Percentiles rank a stretch among this genome's conserved stretches.
Conservation (phyloP, 2,797 vertebrate genomes). For the Dermochelys coriacea region DNA sequence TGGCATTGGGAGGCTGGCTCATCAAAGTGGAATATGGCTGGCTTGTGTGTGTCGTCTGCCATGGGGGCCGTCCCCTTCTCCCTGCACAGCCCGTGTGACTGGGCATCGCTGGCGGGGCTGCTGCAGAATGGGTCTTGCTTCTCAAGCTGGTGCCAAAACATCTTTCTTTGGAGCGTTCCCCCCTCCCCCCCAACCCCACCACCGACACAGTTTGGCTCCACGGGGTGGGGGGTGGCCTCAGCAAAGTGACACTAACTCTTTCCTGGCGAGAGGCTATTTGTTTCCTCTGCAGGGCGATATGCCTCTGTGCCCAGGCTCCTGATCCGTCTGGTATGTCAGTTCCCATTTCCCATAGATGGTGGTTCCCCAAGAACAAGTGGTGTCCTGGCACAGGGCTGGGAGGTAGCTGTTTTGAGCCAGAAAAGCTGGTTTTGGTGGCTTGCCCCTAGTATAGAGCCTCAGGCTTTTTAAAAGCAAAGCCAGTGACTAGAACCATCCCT, state of each 20-base stretch:
- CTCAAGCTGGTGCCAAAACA: background rate
- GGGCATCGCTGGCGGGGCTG: background rate
- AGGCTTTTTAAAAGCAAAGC: background rate
- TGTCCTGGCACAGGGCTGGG: background rate
- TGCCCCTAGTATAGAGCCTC: background rate
- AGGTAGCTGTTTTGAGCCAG: background rate
- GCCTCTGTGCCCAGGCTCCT: background rate
- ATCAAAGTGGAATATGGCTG: background rate
- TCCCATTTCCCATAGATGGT: background rate
- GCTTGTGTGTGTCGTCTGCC: rapidly evolving
- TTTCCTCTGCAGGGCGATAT: background rate
- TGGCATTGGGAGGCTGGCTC: background rate
- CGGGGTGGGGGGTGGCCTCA: background rate
- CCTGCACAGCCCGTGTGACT: background rate
- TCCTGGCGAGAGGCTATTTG: background rate
- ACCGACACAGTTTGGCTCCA: background rate
- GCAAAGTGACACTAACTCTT: rapidly evolving
- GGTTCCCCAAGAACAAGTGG: background rate
- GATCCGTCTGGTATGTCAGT: background rate
- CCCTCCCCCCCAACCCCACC: no score
- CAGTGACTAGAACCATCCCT: background rate
- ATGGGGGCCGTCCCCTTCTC: background rate
- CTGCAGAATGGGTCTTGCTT: background rate
- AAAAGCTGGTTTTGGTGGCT: no score
- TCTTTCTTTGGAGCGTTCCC: background rate